Conservation (phyloP, 37 sponge, comb jelly and placozoan genomes). For the Sycon ciliatum region DNA sequence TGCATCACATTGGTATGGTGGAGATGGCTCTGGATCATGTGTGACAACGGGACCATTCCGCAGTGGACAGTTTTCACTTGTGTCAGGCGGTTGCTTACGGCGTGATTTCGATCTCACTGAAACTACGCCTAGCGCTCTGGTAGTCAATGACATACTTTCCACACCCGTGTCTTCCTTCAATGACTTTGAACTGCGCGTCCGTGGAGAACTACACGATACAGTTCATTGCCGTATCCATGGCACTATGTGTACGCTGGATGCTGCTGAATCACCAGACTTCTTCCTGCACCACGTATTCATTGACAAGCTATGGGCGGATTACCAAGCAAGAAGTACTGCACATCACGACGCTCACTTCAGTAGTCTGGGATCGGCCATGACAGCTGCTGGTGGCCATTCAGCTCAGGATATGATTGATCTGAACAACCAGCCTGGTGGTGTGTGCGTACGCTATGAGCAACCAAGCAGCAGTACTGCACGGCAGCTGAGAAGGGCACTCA, state of each 20-base stretch:
- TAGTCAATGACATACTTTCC: not conserved
- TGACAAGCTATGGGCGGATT: slow-evolving; percentile 43
- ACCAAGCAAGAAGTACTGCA: slow-evolving; percentile 18
- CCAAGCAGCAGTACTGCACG: no score
- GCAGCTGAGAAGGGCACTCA: no score
- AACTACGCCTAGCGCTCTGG: slow-evolving; percentile 16
- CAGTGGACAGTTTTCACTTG: slow-evolving; percentile 10
- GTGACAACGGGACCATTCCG: slow-evolving; percentile 25
- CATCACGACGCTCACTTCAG: not conserved
- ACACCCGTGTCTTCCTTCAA: slow-evolving; percentile 12
- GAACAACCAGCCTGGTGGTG: no score
- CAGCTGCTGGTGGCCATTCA: no score
- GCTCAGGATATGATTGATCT: no score
- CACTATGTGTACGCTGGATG: slow-evolving; percentile 30
- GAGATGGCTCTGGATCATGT: slow-evolving; percentile 19
- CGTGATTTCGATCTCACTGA: slow-evolving; percentile 32
- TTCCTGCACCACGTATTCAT: slow-evolving; percentile 41
- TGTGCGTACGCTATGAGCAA: no score
- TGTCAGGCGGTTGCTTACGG: not conserved
- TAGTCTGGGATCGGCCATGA: no score
- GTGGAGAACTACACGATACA: slow-evolving; percentile 18
- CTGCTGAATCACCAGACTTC: slow-evolving; percentile 43
- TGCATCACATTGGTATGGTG: slow-evolving; percentile 23
- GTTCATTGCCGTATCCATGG: slow-evolving; percentile 36
- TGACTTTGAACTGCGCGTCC: slow-evolving; percentile 12